Evolutionary conservation across 2,113 vertebrate species (phyloP).

Genomic region (Lagopus leucura): DNA sequence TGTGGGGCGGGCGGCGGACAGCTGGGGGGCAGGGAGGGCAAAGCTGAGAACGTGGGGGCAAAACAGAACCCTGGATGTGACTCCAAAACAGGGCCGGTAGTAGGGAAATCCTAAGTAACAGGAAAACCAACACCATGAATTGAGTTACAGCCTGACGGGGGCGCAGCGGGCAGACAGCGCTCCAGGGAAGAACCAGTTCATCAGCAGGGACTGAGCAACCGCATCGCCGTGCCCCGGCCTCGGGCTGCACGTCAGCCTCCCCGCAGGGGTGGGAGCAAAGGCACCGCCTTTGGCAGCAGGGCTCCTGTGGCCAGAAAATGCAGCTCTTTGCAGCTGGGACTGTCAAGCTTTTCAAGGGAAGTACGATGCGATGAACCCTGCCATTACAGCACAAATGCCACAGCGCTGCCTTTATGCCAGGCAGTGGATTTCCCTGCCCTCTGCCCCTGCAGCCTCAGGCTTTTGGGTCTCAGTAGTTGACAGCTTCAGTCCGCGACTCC

Average conservation of each 20-base stretch:
- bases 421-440: not conserved
- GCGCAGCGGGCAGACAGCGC: not conserved
- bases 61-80: not conserved
- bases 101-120: not conserved
- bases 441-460: not conserved
- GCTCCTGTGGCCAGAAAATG: not conserved
- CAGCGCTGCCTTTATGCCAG: not conserved
- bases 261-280: not conserved
- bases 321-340: not conserved
- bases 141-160: not conserved
- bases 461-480: conserved; percentile 32
- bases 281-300: not conserved
- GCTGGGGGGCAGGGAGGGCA: not conserved
- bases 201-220: not conserved
- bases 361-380: not conserved
- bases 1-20: not conserved
- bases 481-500: conserved; percentile 34
- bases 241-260: not conserved
- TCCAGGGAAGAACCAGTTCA: not conserved
- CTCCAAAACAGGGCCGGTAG: not conserved
- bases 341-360: not conserved
- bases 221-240: not conserved
- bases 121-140: not conserved
- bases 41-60: conserved; percentile 4
- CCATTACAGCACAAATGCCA: not conserved